Percentiles rank a stretch among this genome's conserved stretches.
These are phyloP conservation scores for Ciconia stormi DNA, from an alignment of 2,113 vertebrate genomes.

Conservation along the genomic window DNA sequence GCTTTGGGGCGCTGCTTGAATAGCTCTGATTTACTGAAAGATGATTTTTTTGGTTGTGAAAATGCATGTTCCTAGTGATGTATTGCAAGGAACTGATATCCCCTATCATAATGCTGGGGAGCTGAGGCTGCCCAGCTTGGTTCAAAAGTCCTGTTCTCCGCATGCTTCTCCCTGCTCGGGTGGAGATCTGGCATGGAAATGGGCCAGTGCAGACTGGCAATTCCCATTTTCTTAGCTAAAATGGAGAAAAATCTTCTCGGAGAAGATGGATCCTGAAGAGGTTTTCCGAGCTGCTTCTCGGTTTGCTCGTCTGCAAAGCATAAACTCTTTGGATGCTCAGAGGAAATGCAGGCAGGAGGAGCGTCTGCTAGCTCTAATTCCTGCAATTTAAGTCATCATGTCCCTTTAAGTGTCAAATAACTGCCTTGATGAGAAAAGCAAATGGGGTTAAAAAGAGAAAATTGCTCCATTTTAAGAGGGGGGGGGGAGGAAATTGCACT, in stretches of 20 bases:
- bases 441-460: constrained; percentile 71
- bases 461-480: constrained; percentile 22
- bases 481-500: background rate
- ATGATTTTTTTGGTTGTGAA: background rate
- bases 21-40: background rate
- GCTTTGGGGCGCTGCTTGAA: background rate
- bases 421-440: constrained; percentile 65
- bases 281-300: background rate
- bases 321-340: background rate
- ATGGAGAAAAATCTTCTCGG: background rate
- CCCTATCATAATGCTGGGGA: accelerated
- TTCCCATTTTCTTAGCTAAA: background rate
- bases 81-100: background rate
- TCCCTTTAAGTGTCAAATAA: constrained; percentile 62
- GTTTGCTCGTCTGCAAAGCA: background rate
- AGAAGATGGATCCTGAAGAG: background rate
- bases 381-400: constrained; percentile 45
- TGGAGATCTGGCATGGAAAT: background rate
- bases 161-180: background rate
- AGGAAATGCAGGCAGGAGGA: background rate
- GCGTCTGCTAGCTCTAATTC: constrained; percentile 22
- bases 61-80: accelerated
- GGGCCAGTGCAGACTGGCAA: accelerated
- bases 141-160: background rate
- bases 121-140: background rate